A percentile compares a stretch with the other conserved stretches of the same genome.
Conservation (phyloP, 92 coral and sea anemone species). For the Phenganax subtilis region DNA sequence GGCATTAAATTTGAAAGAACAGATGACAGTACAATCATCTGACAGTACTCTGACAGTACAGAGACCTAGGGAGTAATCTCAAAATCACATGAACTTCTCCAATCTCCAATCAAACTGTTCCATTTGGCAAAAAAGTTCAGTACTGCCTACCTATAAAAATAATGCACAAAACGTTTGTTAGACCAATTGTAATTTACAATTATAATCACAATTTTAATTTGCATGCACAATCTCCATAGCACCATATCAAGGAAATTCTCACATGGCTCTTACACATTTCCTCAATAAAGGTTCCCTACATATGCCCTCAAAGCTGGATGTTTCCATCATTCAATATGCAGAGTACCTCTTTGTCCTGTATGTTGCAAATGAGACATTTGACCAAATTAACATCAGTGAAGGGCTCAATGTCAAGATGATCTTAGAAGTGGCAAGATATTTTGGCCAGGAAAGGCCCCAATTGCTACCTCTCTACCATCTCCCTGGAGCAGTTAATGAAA, state of each 20-base stretch:
- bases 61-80: no score
- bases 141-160: no score
- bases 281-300: conserved; percentile 21
- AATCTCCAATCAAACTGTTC: no score
- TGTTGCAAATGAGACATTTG: conserved; percentile 18
- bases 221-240: neutral
- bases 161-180: no score
- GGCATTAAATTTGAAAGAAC: no score
- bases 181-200: no score
- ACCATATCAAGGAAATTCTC: neutral
- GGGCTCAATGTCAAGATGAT: neutral
- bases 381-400: conserved; percentile 15
- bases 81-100: no score
- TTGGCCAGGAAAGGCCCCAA: neutral
- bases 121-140: no score
- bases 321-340: neutral
- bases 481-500: conserved; percentile 4
- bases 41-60: no score
- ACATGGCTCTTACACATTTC: conserved; percentile 20
- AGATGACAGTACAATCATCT: no score
- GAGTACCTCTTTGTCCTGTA: conserved; percentile 24
- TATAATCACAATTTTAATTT: neutral
- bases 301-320: conserved; percentile 19
- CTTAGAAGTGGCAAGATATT: conserved; percentile 16
- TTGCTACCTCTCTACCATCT: conserved; percentile 4